phyloP scores from a whole-genome alignment of 1,140 invertebrate genomes.

The Aphelenchoides besseyi region DNA sequence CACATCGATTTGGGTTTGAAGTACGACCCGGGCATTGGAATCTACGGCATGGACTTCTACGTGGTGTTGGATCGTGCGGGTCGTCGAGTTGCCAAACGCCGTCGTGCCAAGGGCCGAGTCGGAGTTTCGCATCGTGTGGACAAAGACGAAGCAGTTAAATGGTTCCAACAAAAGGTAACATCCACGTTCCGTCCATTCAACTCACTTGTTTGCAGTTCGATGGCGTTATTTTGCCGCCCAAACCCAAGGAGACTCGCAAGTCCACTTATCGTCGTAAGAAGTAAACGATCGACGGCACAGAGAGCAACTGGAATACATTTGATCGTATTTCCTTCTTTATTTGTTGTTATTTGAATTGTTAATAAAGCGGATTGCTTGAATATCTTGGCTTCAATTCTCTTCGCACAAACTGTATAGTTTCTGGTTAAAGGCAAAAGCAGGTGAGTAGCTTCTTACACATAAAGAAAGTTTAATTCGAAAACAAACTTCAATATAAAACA shows the following conservation, averaged over 20 bases:
- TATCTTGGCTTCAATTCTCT: no score
- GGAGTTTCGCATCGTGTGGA: conserved; percentile 84
- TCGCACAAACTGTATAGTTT: no score
- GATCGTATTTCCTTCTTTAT: neutral
- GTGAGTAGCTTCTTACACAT: no score
- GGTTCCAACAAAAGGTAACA: conserved; percentile 94
- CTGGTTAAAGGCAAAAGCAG: no score
- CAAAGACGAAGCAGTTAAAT: conserved; percentile 99
- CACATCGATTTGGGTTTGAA: conserved; percentile 99
- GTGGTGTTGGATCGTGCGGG: conserved; percentile 94
- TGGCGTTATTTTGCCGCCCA: conserved; percentile 60
- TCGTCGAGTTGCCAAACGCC: conserved; percentile 89
- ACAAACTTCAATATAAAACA: neutral
- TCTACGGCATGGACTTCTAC: conserved; percentile 99
- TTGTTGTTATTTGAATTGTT: neutral
- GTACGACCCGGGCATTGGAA: conserved; percentile 95
- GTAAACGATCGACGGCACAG: neutral
- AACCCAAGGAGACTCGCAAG: conserved; percentile 58
- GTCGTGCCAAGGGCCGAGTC: conserved; percentile 83
- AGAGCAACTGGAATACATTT: neutral
- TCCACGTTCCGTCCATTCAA: neutral
- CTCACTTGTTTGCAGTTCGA: conserved; percentile 53
- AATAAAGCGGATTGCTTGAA: conserved; percentile 1
- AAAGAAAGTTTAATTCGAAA: neutral
- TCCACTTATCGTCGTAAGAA: conserved; percentile 37